A percentile compares a stretch with the other conserved stretches of the same genome.
Evolutionary conservation across 1,140 invertebrate genomes (phyloP).

Genomic region (Drosophila nasuta): DNA sequence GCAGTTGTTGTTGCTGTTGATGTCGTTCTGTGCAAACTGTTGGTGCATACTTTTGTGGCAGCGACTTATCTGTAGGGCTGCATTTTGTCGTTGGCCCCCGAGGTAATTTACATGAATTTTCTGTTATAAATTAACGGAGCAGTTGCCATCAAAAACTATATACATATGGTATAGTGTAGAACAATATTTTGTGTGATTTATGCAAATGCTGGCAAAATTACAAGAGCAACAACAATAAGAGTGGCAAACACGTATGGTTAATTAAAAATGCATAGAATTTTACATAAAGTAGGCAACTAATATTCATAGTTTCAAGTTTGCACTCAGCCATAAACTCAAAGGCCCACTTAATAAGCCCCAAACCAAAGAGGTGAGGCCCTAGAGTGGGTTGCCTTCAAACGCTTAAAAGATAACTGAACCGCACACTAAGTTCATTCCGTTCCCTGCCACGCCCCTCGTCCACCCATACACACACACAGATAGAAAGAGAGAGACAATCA

Average conservation of each 20-base stretch:
- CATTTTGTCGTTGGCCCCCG: constrained; percentile 42
- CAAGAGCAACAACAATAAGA: constrained; percentile 33
- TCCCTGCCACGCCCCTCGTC: not conserved
- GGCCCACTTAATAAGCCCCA: constrained; percentile 46
- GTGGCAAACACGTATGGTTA: constrained; percentile 19
- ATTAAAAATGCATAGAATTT: constrained; percentile 68
- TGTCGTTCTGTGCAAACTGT: constrained; percentile 19
- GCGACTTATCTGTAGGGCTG: constrained; percentile 63
- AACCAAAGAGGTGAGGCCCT: constrained; percentile 16
- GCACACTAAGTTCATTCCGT: constrained; percentile 31
- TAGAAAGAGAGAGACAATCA: constrained; percentile 3
- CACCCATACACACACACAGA: not conserved
- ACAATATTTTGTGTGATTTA: constrained; percentile 55
- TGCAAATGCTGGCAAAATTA: constrained; percentile 48
- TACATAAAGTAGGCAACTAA: constrained; percentile 64
- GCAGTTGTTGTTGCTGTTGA: not conserved
- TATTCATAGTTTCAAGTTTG: constrained; percentile 60
- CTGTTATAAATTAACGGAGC: constrained; percentile 55
- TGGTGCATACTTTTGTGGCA: constrained; percentile 42
- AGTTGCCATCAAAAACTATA: constrained; percentile 27
- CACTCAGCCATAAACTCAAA: constrained; percentile 53
- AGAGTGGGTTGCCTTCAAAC: constrained; percentile 25
- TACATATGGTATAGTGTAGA: constrained; percentile 6
- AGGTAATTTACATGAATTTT: constrained; percentile 69
- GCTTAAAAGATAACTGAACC: constrained; percentile 59